phyloP scores from a whole-genome alignment of 2,888 invertebrate species.

The Eubasilissa splendida region DNA sequence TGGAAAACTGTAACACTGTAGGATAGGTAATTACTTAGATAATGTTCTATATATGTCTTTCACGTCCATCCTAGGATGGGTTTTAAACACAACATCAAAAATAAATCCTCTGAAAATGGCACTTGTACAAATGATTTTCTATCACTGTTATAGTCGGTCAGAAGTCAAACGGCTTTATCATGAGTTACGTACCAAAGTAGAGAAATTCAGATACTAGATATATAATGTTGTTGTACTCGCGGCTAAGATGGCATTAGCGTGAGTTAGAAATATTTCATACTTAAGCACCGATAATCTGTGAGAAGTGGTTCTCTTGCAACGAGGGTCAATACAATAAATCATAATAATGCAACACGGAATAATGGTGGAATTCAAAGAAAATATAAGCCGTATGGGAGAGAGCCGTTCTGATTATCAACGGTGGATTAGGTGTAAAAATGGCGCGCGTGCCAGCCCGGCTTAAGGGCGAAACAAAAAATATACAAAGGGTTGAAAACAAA shows the following conservation, averaged over 20 bases:
- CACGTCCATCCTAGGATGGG: no score
- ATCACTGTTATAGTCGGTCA: no score
- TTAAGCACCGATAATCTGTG: slow-evolving; percentile 42
- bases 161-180: no score
- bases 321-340: slow-evolving; percentile 52
- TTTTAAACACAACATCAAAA: not conserved
- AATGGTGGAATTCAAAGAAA: slow-evolving; percentile 29
- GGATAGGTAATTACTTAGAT: not conserved
- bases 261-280: slow-evolving; percentile 47
- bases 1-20: no score
- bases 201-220: no score
- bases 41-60: not conserved
- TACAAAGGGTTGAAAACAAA: slow-evolving; percentile 26
- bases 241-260: slow-evolving; percentile 41
- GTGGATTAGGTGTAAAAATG: slow-evolving; percentile 46
- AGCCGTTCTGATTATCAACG: slow-evolving; percentile 46
- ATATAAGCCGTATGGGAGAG: slow-evolving; percentile 32
- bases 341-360: slow-evolving; percentile 39
- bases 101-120: not conserved
- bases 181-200: not conserved
- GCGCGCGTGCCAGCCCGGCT: not conserved
- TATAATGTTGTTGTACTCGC: no score
- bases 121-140: no score
- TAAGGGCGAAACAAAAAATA: not conserved
- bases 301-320: slow-evolving; percentile 37